Evolutionary conservation across 2,113 vertebrate species (phyloP), one percentile per base, ranked within the genome.

Genomic region (Crypturellus undulatus): DNA sequence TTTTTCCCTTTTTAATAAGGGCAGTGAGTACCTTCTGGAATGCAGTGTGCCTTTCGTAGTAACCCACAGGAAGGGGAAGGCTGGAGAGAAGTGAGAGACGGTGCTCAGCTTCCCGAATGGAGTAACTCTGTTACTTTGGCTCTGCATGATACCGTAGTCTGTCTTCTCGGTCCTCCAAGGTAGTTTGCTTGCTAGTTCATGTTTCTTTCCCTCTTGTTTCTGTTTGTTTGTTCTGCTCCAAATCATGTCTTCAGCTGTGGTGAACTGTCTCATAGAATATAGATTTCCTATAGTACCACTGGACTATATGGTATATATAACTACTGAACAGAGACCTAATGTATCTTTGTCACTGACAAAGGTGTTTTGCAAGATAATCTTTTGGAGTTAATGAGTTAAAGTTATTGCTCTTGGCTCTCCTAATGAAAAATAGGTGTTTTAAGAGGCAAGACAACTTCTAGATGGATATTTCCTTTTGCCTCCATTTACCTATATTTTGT

Each of bases 331-430:
- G 47, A 78, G 67, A 71, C 40, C 36, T 87, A 51, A 67, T 78
- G 75, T 40, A 36, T 94, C 86, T 89, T 62, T 32, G 20, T 87
- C 71, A 68, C 59, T 72, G 8, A 2, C 81, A 87, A 54, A n/a
- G 63, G 26, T 60, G 24, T 70, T 89, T 92, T 80, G 38, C 71
- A 86, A 79, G 94, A 92, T 92, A 81, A 73, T 89, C 94, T 95
- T 95, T 70, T 79, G 75, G 62, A 84, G 30, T 42, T 92, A 79
- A 89, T 94, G 83, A 75, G 77, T 36, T 30, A 19, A 2, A 76
- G 40, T 72, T 70, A 93, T 58, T 4, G 5, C 73, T 89, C 52
- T 54, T 72, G 67, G 58, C 49, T 89, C 36, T 82, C 28, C 43
- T 87, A 51, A 86, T 87, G 88, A 79, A 93, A 92, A 93, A 69